These are phyloP conservation scores for Enteromius fasciolatus DNA, from an alignment of 2,797 vertebrate genomes.

Conservation along the genomic window DNA sequence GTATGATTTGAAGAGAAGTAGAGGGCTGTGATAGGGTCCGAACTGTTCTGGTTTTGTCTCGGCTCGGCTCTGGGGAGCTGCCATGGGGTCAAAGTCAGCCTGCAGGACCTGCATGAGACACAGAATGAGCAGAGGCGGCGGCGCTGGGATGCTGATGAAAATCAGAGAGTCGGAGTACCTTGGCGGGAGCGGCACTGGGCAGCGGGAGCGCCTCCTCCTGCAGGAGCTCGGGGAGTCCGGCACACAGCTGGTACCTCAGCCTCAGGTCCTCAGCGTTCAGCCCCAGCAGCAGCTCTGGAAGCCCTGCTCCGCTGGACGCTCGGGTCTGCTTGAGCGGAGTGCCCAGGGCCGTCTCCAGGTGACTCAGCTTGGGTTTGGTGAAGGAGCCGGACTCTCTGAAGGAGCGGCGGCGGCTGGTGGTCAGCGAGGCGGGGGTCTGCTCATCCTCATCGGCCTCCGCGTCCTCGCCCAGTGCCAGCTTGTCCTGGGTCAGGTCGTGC, in stretches of 20 bases:
- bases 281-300: conserved; percentile 84
- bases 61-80: conserved; percentile 68
- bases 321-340: conserved; percentile 22
- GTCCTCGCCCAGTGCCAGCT: conserved; percentile 88
- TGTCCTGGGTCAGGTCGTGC: conserved; percentile 97
- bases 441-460: conserved; percentile 83
- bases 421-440: conserved; percentile 17
- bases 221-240: conserved; percentile 82
- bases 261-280: conserved; percentile 87
- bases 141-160: not conserved
- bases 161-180: conserved; percentile 75
- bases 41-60: conserved; percentile 85
- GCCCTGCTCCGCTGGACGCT: conserved; percentile 65
- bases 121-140: not conserved
- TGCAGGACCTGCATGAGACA: conserved; percentile 78
- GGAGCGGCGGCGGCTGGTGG: conserved; percentile 77
- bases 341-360: conserved; percentile 72
- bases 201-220: conserved; percentile 70
- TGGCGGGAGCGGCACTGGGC: conserved; percentile 63
- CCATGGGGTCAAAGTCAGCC: conserved; percentile 79
- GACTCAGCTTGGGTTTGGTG: conserved; percentile 93
- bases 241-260: conserved; percentile 78
- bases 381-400: conserved; percentile 89
- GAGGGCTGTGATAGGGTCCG: conserved; percentile 88
- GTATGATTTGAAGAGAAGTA: conserved; percentile 93